Base-by-base conservation (phyloP, 64 coral and sea anemone genomes). In the Porites lutea region DNA sequence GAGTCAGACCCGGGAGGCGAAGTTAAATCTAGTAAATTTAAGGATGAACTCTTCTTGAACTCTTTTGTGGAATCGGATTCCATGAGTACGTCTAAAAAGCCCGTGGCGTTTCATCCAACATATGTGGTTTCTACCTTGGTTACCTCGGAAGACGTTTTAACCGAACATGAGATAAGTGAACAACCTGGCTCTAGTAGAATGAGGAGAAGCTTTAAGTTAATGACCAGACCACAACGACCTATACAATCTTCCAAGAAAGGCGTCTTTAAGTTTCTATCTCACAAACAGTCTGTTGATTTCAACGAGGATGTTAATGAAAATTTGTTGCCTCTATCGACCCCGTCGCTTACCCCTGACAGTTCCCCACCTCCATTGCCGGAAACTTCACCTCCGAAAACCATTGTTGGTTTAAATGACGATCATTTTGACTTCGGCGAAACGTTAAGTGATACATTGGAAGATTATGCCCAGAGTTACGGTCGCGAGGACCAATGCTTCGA, bases 301-400 rank as follows among this genome's bases (percentile, higher is more conserved):
- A 7, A 52, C 5, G 63, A 69, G 19, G 81, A 69, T 3, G 19
- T 48, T 7, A 15, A 5, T 65, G 23, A 65, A 44, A 21, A 48
- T n/a, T 45, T 12, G 51, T 76, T 48, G 6, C 47, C 13, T 16
- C 20, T 61, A 8, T 49, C 16, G 1, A 52, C 46, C 61, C 19
- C 19, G 22, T 20, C 63, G 16, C 63, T 47, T 45, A 15, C 69
- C 9, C 43, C 62, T 15, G 47, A 84, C 6, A 68, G 81, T 69
- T 65, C 62, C 18, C 81, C 63, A 2, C 81, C 81, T n/a, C 81
- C 63, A 48, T 20, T 84, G 19, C 62, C 79, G 12, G 27, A 61
- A 7, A 65, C 81, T 0, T 84, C 81, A 21, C 81, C 63, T 8
- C 62, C 81, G 22, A 22, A 66, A 66, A 11, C 59, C 4, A 19